Conservation (phyloP, 2,113 vertebrate species). For the Equus przewalskii region DNA sequence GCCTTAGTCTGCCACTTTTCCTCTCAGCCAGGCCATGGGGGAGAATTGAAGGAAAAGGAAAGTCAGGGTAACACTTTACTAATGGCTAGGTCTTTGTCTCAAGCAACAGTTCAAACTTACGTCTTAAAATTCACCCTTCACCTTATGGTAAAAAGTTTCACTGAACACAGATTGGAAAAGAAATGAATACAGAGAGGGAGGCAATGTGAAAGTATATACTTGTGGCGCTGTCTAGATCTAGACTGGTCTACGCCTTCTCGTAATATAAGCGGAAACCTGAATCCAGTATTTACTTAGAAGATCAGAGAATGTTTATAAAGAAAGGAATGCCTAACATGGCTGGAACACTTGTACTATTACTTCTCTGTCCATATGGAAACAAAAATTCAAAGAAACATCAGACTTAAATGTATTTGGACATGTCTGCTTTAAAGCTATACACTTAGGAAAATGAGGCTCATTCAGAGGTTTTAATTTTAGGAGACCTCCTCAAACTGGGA, state of each 20-base stretch:
- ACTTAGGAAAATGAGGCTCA: background rate
- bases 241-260: rapidly evolving
- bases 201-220: background rate
- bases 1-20: background rate
- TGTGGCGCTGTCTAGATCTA: background rate
- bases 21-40: background rate
- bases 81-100: background rate
- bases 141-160: background rate
- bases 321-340: background rate
- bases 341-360: background rate
- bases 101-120: background rate
- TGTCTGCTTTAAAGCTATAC: background rate
- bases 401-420: background rate
- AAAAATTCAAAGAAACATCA: background rate
- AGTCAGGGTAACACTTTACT: background rate
- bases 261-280: background rate
- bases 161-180: background rate
- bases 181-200: background rate
- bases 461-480: background rate
- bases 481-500: background rate
- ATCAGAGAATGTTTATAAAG: background rate
- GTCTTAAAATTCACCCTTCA: background rate
- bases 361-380: background rate
- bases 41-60: background rate
- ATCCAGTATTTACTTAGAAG: background rate